Conservation (phyloP, 2,797 vertebrate species). For the Tragopan temminckii region DNA sequence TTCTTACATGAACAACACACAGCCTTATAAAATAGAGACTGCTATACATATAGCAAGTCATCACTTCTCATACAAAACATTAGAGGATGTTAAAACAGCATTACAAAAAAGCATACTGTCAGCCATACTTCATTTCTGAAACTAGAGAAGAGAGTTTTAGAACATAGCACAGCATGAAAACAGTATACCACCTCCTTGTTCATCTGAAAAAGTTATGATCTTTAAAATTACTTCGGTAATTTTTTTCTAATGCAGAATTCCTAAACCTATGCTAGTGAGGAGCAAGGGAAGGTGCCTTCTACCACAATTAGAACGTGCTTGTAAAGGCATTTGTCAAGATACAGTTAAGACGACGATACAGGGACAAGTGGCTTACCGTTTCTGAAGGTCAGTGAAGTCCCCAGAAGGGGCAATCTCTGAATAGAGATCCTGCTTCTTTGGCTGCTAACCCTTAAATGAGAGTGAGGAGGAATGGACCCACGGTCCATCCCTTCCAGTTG, state of each 20-base stretch:
- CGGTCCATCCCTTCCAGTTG: too few species aligned
- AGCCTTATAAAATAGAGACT: background rate
- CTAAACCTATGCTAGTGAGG: background rate
- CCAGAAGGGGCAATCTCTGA: too few species aligned
- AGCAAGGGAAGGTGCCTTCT: too few species aligned
- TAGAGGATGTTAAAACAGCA: background rate
- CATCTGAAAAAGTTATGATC: background rate
- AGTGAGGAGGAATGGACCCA: too few species aligned
- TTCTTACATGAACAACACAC: background rate
- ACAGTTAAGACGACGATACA: too few species aligned
- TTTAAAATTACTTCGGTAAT: background rate
- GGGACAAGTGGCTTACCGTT: too few species aligned
- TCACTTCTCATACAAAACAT: background rate
- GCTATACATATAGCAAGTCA: background rate
- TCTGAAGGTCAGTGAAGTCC: too few species aligned
- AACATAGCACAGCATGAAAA: background rate
- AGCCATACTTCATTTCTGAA: background rate
- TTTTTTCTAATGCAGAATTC: background rate
- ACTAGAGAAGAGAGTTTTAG: background rate
- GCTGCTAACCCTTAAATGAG: too few species aligned
- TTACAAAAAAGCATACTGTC: background rate
- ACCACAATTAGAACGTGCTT: too few species aligned
- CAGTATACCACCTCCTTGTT: background rate
- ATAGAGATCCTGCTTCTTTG: too few species aligned
- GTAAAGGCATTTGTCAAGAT: too few species aligned